Base-by-base conservation (phyloP, 2,113 vertebrate species). In the Boleophthalmus pectinirostris region DNA sequence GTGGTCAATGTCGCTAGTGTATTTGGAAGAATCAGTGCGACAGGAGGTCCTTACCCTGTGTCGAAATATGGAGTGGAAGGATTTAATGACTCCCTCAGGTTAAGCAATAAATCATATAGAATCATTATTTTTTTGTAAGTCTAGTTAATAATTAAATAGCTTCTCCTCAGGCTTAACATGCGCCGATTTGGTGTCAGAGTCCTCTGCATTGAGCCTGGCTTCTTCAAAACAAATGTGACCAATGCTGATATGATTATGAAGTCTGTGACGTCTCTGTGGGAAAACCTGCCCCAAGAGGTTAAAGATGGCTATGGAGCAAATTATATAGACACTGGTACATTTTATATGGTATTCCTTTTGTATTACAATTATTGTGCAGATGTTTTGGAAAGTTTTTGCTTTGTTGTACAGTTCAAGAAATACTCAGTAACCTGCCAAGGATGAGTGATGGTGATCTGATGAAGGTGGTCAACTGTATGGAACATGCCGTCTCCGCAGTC, bases 381-480 rank as follows among this genome's bases (percentile, higher is more conserved):
- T 0, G 12, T 0, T 1, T 8, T 56, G 0, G 9, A 53, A 25
- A 2, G 10, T 54, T 20, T 14, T 15, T 51, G 18, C 33, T 13
- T 18, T 66, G 4, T 47, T 3, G 35, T 24, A n/a, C 51, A 96
- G 94, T 92, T 24, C 25, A 87, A 21, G 74, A 45, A 9, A 0
- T 79, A 1, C 70, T 94, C 24, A 69, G 87, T 67, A 92, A 89
- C 72, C 78, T 93, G 9, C 1, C 83, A 56, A 84, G 89, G 79
- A 80, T 89, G 2, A 76, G 89, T 7, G 93, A 93, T 13, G 77
- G 74, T 7, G 92, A 95, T 69, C 88, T 94, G 86, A 94, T 94
- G 86, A 95, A 94, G 69, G 94, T 94, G 82, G 95, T 95, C 3
- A 75, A 85, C 88, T 96, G 95, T 66, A 94, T 93, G 93, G 94